These are phyloP conservation scores for Gastracanthus pulcherrimus DNA, from an alignment of 2,888 invertebrate species.

Conservation along the genomic window DNA sequence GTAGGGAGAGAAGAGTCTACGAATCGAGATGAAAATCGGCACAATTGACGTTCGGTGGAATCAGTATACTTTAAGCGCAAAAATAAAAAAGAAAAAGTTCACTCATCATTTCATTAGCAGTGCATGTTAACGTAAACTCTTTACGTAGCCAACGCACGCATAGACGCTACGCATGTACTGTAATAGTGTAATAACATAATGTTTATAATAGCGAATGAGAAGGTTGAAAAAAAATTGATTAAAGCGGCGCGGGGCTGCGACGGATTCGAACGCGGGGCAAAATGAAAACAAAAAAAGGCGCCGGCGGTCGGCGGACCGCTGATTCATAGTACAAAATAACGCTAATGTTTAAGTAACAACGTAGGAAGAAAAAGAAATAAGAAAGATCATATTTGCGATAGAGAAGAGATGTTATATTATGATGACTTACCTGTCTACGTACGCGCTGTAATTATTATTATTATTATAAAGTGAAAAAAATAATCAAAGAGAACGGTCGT, in stretches of 20 bases:
- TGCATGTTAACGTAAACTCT: constrained; percentile 52
- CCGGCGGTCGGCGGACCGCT: constrained; percentile 62
- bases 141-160: constrained; percentile 21
- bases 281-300: constrained; percentile 52
- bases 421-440: constrained; percentile 63
- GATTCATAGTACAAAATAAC: constrained; percentile 76
- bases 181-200: constrained; percentile 57
- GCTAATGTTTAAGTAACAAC: constrained; percentile 70
- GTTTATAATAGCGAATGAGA: constrained; percentile 55
- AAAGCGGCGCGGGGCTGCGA: constrained; percentile 48
- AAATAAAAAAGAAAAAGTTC: constrained; percentile 29
- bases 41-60: constrained; percentile 15
- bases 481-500: constrained; percentile 53
- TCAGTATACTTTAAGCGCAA: constrained; percentile 22
- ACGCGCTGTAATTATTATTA: constrained; percentile 50
- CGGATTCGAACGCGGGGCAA: constrained; percentile 48
- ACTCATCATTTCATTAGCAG: constrained; percentile 52
- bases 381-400: constrained; percentile 55
- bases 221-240: constrained; percentile 39
- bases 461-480: constrained; percentile 37
- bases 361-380: constrained; percentile 55
- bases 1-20: not conserved
- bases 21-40: constrained; percentile 17
- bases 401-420: constrained; percentile 64
- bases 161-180: constrained; percentile 52